These are phyloP conservation scores for Andricus curvator DNA, from an alignment of 2,888 invertebrate species.

Conservation along the genomic window DNA sequence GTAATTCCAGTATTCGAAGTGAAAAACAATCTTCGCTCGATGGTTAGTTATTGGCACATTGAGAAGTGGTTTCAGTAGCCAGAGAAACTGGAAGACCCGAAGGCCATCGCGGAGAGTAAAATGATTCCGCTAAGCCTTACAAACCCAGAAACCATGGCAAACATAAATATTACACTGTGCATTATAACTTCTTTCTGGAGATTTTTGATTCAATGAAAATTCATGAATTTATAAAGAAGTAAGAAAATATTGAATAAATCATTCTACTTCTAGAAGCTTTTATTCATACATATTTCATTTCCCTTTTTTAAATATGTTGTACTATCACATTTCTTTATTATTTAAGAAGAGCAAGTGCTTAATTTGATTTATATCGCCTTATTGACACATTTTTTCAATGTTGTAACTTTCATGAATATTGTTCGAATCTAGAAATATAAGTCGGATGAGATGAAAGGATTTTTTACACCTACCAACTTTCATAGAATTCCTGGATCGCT, in stretches of 20 bases:
- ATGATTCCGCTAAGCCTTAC: background rate
- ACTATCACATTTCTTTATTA: too few species aligned
- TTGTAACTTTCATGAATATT: too few species aligned
- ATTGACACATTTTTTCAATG: too few species aligned
- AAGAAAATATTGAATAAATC: background rate
- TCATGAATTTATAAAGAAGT: background rate
- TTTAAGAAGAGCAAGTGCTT: too few species aligned
- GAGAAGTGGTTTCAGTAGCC: conserved; percentile 7
- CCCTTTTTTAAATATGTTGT: too few species aligned
- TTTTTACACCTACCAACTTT: too few species aligned
- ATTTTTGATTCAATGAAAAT: background rate
- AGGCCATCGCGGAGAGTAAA: conserved; percentile 27
- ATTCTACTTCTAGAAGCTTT: background rate
- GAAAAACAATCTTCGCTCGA: conserved; percentile 5
- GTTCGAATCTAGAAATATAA: too few species aligned
- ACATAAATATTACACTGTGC: background rate
- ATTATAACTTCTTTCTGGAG: background rate
- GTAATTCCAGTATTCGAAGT: conserved; percentile 6
- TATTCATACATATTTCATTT: background rate
- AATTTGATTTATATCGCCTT: too few species aligned
- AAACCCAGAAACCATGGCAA: background rate
- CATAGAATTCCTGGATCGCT: too few species aligned
- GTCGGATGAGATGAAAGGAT: too few species aligned
- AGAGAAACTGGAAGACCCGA: conserved; percentile 16
- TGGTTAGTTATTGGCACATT: background rate